Evolutionary conservation across 2,888 invertebrate genomes (phyloP).

Genomic region (Oxycera nigricornis): DNA sequence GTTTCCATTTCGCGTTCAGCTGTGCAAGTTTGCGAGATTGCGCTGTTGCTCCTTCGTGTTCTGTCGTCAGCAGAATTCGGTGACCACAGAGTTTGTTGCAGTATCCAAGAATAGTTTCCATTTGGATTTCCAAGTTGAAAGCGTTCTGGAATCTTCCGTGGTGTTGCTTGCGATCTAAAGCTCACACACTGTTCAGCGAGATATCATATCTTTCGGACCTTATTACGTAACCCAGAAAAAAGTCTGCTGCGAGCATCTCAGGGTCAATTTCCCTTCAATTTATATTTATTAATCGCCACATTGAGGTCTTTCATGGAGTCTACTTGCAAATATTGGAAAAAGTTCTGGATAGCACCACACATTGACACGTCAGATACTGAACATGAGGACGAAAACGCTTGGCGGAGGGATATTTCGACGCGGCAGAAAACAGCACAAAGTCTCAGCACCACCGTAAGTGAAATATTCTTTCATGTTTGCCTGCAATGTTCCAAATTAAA

Average conservation of each 20-base stretch:
- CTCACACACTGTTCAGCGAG: too few relatives aligned
- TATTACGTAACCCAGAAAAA: neutral
- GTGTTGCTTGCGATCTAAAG: too few relatives aligned
- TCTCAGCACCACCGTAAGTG: too few relatives aligned
- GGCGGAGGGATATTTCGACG: neutral
- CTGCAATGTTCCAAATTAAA: neutral
- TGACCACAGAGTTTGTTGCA: neutral
- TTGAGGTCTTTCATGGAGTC: slow-evolving; percentile 40
- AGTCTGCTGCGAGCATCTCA: neutral
- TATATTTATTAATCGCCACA: neutral
- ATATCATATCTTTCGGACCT: too few relatives aligned
- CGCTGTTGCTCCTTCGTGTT: neutral
- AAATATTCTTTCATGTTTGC: neutral
- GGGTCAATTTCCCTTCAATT: neutral
- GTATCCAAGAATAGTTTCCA: neutral
- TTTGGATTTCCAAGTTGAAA: neutral
- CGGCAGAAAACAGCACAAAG: neutral
- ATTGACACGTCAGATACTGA: neutral
- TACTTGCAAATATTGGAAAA: slow-evolving; percentile 13
- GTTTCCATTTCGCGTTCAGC: neutral
- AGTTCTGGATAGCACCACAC: slow-evolving; percentile 1
- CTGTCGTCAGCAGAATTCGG: too few relatives aligned
- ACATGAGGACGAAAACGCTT: neutral
- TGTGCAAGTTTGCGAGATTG: neutral
- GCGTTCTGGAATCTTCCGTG: too few relatives aligned